These are phyloP conservation scores for Drosophila flavopinicola DNA, from an alignment of 2,888 invertebrate species.

Conservation along the genomic window DNA sequence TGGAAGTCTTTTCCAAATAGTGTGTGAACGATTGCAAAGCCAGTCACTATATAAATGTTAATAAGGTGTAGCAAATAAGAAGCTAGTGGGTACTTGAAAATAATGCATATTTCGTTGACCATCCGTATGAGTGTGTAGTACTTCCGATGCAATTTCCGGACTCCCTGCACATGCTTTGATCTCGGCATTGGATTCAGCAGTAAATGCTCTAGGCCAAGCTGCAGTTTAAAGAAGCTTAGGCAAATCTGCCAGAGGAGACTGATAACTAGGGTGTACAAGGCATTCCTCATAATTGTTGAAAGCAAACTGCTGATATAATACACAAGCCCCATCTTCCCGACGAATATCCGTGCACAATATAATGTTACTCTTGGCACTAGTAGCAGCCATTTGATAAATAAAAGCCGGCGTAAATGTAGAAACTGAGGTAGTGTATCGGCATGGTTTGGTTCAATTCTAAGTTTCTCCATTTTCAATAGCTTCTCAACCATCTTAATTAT, in stretches of 20 bases:
- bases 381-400: not conserved
- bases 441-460: not conserved
- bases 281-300: fast-evolving
- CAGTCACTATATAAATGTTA: not conserved
- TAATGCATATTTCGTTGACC: conserved; percentile 3
- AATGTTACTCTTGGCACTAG: not conserved
- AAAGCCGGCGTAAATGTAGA: not conserved
- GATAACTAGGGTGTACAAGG: not conserved
- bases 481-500: conserved; percentile 1
- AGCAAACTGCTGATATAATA: not conserved
- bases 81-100: conserved; percentile 13
- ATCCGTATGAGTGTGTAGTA: conserved; percentile 7
- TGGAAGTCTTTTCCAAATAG: not conserved
- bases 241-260: conserved; percentile 1
- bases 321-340: fast-evolving
- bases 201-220: not conserved
- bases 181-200: not conserved
- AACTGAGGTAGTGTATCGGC: not conserved
- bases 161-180: not conserved
- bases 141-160: conserved; percentile 3
- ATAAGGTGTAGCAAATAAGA: not conserved
- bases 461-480: conserved; percentile 6
- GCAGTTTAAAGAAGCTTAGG: not conserved
- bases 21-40: not conserved
- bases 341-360: not conserved